A percentile compares a stretch with the other conserved stretches of the same genome.
Evolutionary conservation across 2,888 invertebrate genomes (phyloP).

Genomic region (Platerodrilus igneus): DNA sequence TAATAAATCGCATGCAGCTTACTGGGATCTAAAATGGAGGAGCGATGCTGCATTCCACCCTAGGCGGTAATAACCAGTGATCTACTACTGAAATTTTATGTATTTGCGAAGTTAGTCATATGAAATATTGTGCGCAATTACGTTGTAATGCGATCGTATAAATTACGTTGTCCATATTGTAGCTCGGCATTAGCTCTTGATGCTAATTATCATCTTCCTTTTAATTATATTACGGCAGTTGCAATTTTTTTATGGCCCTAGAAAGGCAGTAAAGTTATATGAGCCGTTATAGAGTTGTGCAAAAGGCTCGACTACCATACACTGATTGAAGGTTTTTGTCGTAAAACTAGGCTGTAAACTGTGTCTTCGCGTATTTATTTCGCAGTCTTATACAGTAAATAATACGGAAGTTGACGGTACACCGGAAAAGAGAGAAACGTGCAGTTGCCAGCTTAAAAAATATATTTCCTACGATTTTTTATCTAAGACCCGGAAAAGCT

Average conservation of each 20-base stretch:
- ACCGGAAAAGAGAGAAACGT: constrained; percentile 26
- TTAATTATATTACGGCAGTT: too few relatives aligned
- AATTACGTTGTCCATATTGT: constrained; percentile 18
- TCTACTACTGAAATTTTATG: constrained; percentile 42
- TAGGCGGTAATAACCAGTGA: constrained; percentile 40
- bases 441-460: constrained; percentile 24
- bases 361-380: constrained; percentile 23
- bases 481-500: constrained; percentile 20
- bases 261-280: too few relatives aligned
- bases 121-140: constrained; percentile 29
- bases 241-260: too few relatives aligned
- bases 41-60: constrained; percentile 30
- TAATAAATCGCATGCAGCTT: constrained; percentile 28
- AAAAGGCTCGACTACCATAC: too few relatives aligned
- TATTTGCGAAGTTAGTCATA: constrained; percentile 31
- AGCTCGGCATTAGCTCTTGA: constrained; percentile 13
- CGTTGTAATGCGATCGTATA: constrained; percentile 25
- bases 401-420: constrained; percentile 23
- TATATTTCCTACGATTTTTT: constrained; percentile 22
- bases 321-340: constrained; percentile 25
- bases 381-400: constrained; percentile 25
- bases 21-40: too few relatives aligned
- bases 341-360: constrained; percentile 22
- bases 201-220: constrained; percentile 19
- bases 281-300: constrained; percentile 20